Evolutionary conservation across 2,888 invertebrate genomes (phyloP).

Genomic region (Cheilosia scutellata): DNA sequence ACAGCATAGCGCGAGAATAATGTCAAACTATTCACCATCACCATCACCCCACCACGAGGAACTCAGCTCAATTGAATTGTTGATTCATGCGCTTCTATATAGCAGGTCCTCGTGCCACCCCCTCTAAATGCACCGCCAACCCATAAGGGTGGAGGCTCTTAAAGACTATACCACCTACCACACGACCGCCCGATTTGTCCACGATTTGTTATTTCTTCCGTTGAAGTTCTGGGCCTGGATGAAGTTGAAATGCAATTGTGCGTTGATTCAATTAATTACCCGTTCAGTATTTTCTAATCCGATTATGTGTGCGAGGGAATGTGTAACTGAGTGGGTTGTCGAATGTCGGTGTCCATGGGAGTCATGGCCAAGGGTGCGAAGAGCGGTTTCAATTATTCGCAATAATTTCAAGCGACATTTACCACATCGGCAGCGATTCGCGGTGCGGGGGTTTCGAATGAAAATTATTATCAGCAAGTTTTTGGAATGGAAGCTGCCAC

Average conservation of each 20-base stretch:
- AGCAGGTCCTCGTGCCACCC: constrained; percentile 12
- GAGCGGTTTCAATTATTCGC: constrained; percentile 25
- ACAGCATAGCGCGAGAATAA: constrained; percentile 54
- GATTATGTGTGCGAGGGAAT: constrained; percentile 29
- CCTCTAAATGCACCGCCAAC: neutral
- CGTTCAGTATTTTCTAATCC: constrained; percentile 18
- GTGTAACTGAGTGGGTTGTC: constrained; percentile 24
- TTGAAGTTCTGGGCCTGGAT: constrained; percentile 18
- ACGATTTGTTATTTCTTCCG: constrained; percentile 31
- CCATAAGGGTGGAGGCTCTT: constrained; percentile 42
- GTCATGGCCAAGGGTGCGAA: constrained; percentile 49
- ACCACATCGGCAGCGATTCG: neutral
- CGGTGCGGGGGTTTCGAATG: neutral
- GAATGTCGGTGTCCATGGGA: constrained; percentile 36
- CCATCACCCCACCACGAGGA: constrained; percentile 22
- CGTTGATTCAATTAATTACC: constrained; percentile 67
- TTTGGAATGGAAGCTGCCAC: constrained; percentile 48
- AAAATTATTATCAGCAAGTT: constrained; percentile 63
- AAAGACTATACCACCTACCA: neutral
- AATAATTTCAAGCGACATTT: constrained; percentile 55
- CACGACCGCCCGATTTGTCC: constrained; percentile 17
- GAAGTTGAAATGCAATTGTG: constrained; percentile 58
- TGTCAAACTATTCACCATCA: constrained; percentile 49
- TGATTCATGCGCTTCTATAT: constrained; percentile 23
- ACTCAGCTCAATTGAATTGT: constrained; percentile 32